Evolutionary conservation across 2,888 invertebrate species (phyloP).

Genomic region (Brachyopa scutellaris): DNA sequence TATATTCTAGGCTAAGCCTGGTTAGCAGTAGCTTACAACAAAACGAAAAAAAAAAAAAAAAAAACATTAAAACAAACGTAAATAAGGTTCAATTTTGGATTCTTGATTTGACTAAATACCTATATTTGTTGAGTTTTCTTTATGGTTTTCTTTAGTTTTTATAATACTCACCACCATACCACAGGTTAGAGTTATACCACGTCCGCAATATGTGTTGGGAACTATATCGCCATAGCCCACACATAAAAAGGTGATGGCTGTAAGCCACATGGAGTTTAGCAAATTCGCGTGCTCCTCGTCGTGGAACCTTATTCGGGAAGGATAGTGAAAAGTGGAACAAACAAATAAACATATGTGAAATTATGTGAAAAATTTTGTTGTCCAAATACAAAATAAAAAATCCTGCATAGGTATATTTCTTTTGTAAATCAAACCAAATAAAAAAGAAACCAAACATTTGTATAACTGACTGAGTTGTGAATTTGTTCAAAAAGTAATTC

Average conservation of each 20-base stretch:
- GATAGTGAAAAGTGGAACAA: slow-evolving; percentile 80
- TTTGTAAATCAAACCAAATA: neutral
- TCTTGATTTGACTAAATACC: slow-evolving; percentile 53
- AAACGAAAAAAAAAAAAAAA: slow-evolving; percentile 18
- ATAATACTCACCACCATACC: slow-evolving; percentile 97
- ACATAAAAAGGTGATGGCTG: slow-evolving; percentile 99
- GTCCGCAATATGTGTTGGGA: slow-evolving; percentile 99
- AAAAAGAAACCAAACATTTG: slow-evolving; percentile 42
- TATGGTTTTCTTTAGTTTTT: slow-evolving; percentile 63
- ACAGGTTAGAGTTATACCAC: slow-evolving; percentile 98
- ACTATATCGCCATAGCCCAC: slow-evolving; percentile 99
- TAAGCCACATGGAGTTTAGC: slow-evolving; percentile 99
- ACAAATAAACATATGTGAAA: slow-evolving; percentile 81
- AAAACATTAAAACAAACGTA: slow-evolving; percentile 48
- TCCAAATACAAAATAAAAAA: slow-evolving; percentile 70
- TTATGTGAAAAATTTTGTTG: slow-evolving; percentile 79
- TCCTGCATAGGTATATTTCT: slow-evolving; percentile 29
- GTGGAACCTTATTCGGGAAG: slow-evolving; percentile 90
- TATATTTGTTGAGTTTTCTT: slow-evolving; percentile 43
- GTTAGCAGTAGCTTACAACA: slow-evolving; percentile 50
- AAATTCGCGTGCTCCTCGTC: slow-evolving; percentile 99
- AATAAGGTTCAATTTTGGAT: slow-evolving; percentile 45
- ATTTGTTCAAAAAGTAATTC: slow-evolving; percentile 19
- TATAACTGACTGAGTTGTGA: slow-evolving; percentile 29
- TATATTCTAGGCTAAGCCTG: slow-evolving; percentile 48